Conservation (phyloP, 2,797 vertebrate species). For the Micromesistius poutassou region DNA sequence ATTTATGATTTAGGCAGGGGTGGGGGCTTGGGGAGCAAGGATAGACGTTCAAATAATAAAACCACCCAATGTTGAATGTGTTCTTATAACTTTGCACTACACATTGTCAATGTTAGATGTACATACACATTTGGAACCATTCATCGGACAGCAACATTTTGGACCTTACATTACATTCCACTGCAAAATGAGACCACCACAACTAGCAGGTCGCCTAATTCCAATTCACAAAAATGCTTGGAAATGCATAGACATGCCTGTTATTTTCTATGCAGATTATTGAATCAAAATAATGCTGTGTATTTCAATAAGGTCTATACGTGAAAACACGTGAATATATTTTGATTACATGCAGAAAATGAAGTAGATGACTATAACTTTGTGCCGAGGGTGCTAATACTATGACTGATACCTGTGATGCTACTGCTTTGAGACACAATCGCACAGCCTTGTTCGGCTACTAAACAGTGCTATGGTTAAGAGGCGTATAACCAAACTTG, state of each 20-base stretch:
- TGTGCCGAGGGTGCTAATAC: background rate
- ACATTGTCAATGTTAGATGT: background rate
- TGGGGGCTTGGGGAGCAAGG: background rate
- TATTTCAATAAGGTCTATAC: background rate
- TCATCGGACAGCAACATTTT: background rate
- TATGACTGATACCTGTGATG: background rate
- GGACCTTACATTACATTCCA: background rate
- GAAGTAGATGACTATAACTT: background rate
- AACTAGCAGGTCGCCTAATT: background rate
- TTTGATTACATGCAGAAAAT: background rate
- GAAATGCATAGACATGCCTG: background rate
- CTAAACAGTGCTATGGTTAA: too few relatives aligned
- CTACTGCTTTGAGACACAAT: background rate
- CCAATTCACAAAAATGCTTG: background rate
- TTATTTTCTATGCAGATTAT: background rate
- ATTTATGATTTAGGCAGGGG: background rate
- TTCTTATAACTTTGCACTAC: background rate
- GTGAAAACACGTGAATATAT: background rate
- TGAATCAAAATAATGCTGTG: background rate
- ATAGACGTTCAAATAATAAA: background rate
- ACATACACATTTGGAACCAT: background rate
- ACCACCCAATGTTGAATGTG: background rate
- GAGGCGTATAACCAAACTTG: too few relatives aligned
- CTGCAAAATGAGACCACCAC: background rate
- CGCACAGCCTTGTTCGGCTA: background rate